A percentile compares a stretch with the other conserved stretches of the same genome.
These are phyloP conservation scores for Lasioglossum morio DNA, from an alignment of 2,888 invertebrate genomes.

Conservation along the genomic window DNA sequence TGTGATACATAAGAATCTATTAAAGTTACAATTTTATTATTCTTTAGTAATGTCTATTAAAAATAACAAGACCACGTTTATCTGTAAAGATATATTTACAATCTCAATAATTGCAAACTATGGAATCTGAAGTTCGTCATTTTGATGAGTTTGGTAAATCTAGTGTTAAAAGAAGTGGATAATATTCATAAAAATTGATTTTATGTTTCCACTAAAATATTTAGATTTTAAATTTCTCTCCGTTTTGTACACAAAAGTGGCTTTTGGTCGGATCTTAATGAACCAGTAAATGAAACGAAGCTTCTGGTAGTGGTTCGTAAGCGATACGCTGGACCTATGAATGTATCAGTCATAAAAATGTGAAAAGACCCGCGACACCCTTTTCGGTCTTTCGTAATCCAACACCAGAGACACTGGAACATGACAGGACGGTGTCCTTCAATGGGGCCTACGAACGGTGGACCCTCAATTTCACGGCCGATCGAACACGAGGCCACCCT, in stretches of 20 bases:
- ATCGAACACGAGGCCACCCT: constrained; percentile 74
- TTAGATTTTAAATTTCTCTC: no score
- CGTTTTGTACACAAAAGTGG: not conserved
- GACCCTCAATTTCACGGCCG: constrained; percentile 83
- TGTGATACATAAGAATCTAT: not conserved
- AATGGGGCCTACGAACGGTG: constrained; percentile 71
- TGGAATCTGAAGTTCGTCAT: not conserved
- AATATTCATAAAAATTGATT: not conserved
- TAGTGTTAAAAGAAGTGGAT: not conserved
- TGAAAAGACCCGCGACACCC: constrained; percentile 4
- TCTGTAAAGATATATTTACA: not conserved
- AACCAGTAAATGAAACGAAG: not conserved
- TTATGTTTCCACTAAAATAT: no score
- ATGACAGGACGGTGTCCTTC: constrained; percentile 45
- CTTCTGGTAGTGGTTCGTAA: not conserved
- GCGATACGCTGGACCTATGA: not conserved
- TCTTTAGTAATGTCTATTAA: no score
- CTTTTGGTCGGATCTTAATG: not conserved
- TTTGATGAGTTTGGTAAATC: not conserved
- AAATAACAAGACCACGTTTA: no score
- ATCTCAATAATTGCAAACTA: no score
- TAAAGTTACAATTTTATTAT: not conserved
- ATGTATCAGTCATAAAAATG: constrained; percentile 12
- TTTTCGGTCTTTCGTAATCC: constrained; percentile 41
- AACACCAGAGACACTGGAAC: constrained; percentile 47